phyloP scores from a whole-genome alignment of 1,140 invertebrate genomes.

The Drosophila equinoxialis region DNA sequence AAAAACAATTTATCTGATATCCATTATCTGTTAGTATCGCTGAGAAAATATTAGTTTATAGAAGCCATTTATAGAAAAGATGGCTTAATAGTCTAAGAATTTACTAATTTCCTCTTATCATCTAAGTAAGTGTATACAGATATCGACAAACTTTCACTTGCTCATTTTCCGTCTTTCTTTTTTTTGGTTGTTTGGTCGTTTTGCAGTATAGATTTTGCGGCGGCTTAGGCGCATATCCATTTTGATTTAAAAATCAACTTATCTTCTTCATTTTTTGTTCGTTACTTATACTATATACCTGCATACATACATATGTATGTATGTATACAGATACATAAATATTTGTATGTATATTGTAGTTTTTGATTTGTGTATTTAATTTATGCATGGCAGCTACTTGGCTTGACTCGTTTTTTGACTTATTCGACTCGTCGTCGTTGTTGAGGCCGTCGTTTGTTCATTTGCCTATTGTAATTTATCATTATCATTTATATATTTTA shows the following conservation, averaged over 20 bases:
- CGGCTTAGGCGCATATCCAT: not conserved
- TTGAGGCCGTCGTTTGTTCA: conserved; percentile 3
- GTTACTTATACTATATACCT: not conserved
- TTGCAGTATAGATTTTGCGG: not conserved
- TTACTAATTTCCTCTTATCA: no score
- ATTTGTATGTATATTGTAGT: conserved; percentile 24
- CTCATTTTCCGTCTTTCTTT: no score
- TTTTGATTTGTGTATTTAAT: conserved; percentile 39
- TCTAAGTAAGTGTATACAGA: no score
- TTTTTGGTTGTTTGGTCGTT: not conserved
- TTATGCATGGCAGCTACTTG: conserved; percentile 53
- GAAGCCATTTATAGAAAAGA: no score
- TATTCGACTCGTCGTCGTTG: conserved; percentile 1
- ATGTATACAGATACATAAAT: not conserved
- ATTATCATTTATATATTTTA: conserved; percentile 52
- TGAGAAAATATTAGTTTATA: no score
- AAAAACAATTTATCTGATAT: no score
- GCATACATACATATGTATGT: conserved; percentile 13
- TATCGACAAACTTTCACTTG: no score
- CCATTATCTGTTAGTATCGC: no score
- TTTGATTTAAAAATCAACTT: conserved; percentile 10
- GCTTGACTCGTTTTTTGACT: conserved; percentile 25
- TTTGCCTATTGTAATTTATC: conserved; percentile 56
- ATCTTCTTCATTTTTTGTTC: not conserved
- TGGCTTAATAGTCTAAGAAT: no score